Evolutionary conservation across 2,113 vertebrate species (phyloP), one percentile per base, ranked within the genome.

Genomic region (Tichodroma muraria): DNA sequence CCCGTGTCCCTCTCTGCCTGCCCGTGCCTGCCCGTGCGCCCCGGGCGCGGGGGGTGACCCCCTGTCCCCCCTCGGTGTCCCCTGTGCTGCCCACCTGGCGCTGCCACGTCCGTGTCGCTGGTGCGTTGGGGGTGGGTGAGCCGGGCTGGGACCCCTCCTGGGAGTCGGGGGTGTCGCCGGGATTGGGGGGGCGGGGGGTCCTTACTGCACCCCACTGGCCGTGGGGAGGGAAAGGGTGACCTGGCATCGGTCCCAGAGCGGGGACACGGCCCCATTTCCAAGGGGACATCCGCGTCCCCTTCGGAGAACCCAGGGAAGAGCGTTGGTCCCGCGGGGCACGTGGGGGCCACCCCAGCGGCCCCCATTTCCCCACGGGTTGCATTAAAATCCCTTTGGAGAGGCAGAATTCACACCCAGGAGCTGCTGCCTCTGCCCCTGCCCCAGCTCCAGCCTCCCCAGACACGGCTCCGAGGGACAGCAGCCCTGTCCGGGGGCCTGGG

Each of bases 351-450:
- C 20, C 31, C 52, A 27, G 33, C 9, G 6, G 23, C 45, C 53
- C 16, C 33, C 1, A 0, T 45, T 61, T 56, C 63, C 56, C 25
- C 1, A 2, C 2, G 0, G 0, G 4, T 8, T 5, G 4, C 14
- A 2, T 27, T 9, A 23, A 86, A 86, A 7, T 10, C 38, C 61
- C n/a, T 60, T 37, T 8, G 1, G 47, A 53, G 72, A 21, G 38
- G 28, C 49, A 40, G 16, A 80, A 68, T 16, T 13, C 38, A 6
- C 21, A 10, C 8, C 31, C 84, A 6, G 80, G 60, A 66, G 35
- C 70, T 23, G 49, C 79, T 31, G 38, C 47, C 63, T 4, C n/a
- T 13, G 60, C 37, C 72, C 21, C n/a, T 7, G 49, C 6, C 44
- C 50, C 81, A 2, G 28, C 71, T 6, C 49, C 87, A 16, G 1